These are phyloP conservation scores for Tachyglossus aculeatus DNA, from an alignment of 2,797 vertebrate genomes.

Conservation along the genomic window DNA sequence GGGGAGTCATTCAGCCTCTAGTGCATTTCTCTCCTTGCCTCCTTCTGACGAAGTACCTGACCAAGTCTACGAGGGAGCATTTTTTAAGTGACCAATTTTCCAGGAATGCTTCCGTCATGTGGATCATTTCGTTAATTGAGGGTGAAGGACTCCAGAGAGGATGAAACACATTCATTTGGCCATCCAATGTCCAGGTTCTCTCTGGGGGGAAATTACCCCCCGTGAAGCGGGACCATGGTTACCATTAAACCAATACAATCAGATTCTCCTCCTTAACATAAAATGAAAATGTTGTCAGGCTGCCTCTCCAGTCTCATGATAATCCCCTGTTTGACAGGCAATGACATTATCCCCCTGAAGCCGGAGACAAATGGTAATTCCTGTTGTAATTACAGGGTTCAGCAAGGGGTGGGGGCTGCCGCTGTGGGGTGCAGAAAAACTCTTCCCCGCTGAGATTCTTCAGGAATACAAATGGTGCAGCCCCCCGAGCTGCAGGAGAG, in stretches of 20 bases:
- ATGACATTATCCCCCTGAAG: slow-evolving; percentile 44
- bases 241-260: slow-evolving; percentile 34
- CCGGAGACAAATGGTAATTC: slow-evolving; percentile 43
- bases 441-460: slow-evolving; percentile 41
- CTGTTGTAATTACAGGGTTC: slow-evolving; percentile 76
- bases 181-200: not conserved
- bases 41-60: no score
- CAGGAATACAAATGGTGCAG: slow-evolving; percentile 32
- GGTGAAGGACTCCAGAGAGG: not conserved
- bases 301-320: slow-evolving; percentile 44
- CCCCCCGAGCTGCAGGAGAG: not conserved
- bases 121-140: slow-evolving; percentile 6
- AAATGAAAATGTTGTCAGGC: slow-evolving; percentile 46
- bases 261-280: slow-evolving; percentile 42
- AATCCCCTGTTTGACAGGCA: slow-evolving; percentile 63
- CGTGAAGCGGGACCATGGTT: slow-evolving; percentile 21
- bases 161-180: not conserved
- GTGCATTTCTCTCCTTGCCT: no score
- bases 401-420: slow-evolving; percentile 6
- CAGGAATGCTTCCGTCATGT: slow-evolving; percentile 18
- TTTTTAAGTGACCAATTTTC: slow-evolving; percentile 45
- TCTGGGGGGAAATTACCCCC: not conserved
- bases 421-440: slow-evolving; percentile 62
- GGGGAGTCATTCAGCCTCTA: no score
- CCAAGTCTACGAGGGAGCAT: not conserved